phyloP scores from a whole-genome alignment of 2,113 vertebrate genomes.

The Cebidichthys violaceus region DNA sequence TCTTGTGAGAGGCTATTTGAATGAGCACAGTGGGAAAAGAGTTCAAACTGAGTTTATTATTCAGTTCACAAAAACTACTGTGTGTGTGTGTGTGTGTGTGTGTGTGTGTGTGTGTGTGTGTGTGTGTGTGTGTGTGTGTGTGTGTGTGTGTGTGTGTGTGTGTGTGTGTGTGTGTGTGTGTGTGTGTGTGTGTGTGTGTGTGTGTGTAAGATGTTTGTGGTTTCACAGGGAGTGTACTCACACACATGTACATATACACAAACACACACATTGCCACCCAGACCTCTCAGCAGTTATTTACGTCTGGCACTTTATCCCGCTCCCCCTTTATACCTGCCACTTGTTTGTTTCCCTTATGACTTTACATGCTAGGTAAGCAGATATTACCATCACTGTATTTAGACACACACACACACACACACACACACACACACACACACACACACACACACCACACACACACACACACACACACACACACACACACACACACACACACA shows the following conservation, averaged over 20 bases:
- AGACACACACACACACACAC: neutral
- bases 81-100: neutral
- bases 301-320: conserved; percentile 54
- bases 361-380: conserved; percentile 34
- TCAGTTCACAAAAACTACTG: conserved; percentile 24
- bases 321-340: conserved; percentile 54
- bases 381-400: conserved; percentile 39
- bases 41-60: conserved; percentile 44
- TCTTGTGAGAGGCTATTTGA: conserved; percentile 18
- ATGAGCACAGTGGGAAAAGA: conserved; percentile 23
- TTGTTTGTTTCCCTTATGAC: conserved; percentile 61
- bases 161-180: neutral
- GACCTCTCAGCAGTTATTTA: conserved; percentile 63
- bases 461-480: neutral
- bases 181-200: neutral
- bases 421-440: neutral
- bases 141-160: neutral
- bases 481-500: neutral
- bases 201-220: conserved; percentile 23
- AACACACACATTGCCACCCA: conserved; percentile 38
- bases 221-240: conserved; percentile 15
- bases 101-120: neutral
- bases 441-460: neutral
- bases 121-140: neutral
- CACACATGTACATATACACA: conserved; percentile 5